Percentiles rank a stretch among this genome's conserved stretches.
phyloP scores from a whole-genome alignment of 2,797 vertebrate species.

The Chloroceryle amazona region DNA sequence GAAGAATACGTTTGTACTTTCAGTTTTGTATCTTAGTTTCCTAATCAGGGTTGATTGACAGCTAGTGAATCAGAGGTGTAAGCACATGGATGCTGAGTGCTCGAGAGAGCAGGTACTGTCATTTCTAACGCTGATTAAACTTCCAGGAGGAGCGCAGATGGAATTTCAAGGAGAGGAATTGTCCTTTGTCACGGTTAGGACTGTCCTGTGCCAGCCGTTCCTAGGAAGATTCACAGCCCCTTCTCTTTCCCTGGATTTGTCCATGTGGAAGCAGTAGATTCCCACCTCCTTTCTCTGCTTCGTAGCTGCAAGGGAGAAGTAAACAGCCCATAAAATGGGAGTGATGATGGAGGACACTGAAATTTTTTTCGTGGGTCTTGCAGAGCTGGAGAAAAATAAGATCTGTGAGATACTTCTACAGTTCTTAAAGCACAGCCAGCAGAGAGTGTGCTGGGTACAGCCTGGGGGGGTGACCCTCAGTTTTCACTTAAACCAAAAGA shows the following conservation, averaged over 20 bases:
- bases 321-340: neutral
- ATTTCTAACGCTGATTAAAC: neutral
- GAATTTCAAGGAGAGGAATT: neutral
- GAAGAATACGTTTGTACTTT: neutral
- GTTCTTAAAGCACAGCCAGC: neutral
- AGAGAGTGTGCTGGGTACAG: neutral
- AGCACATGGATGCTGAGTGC: neutral
- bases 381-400: neutral
- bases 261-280: neutral
- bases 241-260: neutral
- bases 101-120: neutral
- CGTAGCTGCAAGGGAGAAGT: neutral
- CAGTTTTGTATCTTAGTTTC: neutral
- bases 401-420: neutral
- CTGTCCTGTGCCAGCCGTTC: neutral
- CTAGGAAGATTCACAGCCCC: neutral
- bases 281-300: neutral
- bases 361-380: neutral
- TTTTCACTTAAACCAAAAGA: neutral
- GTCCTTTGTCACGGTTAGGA: neutral
- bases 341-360: neutral
- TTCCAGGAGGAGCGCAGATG: neutral
- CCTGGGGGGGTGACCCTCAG: accelerated
- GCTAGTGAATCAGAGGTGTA: neutral
- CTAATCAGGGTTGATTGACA: neutral